Conservation (phyloP, 2,888 invertebrate genomes). For the Temnothorax ravouxi region DNA sequence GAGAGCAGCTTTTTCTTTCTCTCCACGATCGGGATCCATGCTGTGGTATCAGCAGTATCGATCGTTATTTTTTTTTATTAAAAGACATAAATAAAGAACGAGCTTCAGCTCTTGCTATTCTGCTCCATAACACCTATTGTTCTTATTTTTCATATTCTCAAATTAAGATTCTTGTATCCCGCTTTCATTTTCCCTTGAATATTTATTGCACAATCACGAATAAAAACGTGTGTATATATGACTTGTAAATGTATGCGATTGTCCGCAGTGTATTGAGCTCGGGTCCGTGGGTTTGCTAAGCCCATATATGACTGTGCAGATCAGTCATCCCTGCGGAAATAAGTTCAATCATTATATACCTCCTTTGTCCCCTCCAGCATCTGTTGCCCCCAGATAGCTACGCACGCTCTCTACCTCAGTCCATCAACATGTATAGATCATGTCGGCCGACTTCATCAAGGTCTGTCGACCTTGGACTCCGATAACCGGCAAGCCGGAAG, state of each 20-base stretch:
- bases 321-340: neutral
- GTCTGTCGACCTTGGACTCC: slow-evolving; percentile 64
- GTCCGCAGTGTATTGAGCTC: neutral
- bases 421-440: slow-evolving; percentile 32
- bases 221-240: neutral
- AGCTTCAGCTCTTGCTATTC: neutral
- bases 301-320: neutral
- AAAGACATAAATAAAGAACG: neutral
- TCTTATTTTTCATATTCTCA: neutral
- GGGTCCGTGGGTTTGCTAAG: neutral
- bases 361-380: slow-evolving; percentile 4
- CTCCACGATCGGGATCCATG: slow-evolving; percentile 67
- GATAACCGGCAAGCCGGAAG: slow-evolving; percentile 43
- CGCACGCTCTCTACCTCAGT: slow-evolving; percentile 42
- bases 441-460: slow-evolving; percentile 52
- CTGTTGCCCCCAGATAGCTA: slow-evolving; percentile 10
- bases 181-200: neutral
- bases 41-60: slow-evolving; percentile 71
- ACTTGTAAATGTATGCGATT: too few species aligned
- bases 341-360: slow-evolving; percentile 73
- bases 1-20: neutral
- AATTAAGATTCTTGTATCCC: neutral
- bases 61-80: slow-evolving; percentile 60
- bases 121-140: neutral
- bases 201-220: neutral